Evolutionary conservation across 2,113 vertebrate species (phyloP).

Genomic region (Lota lota): DNA sequence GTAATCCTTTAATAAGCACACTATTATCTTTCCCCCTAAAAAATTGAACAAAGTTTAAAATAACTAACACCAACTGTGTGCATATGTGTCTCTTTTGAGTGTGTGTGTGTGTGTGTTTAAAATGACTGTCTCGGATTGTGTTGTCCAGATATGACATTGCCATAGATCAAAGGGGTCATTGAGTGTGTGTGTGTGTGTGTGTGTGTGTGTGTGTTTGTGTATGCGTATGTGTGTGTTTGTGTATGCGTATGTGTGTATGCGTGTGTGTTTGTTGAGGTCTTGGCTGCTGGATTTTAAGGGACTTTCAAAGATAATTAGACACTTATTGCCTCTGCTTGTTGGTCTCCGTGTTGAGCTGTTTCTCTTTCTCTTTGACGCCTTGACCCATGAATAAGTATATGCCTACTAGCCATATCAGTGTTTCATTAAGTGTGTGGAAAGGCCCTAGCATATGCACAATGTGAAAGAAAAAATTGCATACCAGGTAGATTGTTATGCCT

Average conservation of each 20-base stretch:
- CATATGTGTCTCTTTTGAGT: no score
- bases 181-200: background rate
- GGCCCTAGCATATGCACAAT: conserved; percentile 36
- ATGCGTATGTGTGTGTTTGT: background rate
- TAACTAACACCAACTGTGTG: no score
- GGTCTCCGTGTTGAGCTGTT: background rate
- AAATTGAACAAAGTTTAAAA: no score
- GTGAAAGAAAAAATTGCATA: conserved; percentile 23
- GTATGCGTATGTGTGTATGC: background rate
- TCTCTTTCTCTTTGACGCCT: conserved; percentile 34
- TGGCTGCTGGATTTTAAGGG: conserved; percentile 37
- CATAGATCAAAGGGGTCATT: background rate
- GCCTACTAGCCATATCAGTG: conserved; percentile 13
- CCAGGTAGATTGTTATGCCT: conserved; percentile 19
- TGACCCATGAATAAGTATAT: background rate
- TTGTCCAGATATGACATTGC: no score
- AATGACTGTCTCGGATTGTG: no score
- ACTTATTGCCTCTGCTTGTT: background rate
- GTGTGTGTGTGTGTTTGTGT: background rate
- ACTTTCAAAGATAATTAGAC: conserved; percentile 54
- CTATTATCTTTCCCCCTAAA: no score
- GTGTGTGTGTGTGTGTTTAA: no score
- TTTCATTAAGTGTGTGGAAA: conserved; percentile 22
- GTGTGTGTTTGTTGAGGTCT: conserved; percentile 22
- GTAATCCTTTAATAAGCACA: no score